Evolutionary conservation across 2,113 vertebrate species (phyloP).

Genomic region (Spermophilus dauricus): DNA sequence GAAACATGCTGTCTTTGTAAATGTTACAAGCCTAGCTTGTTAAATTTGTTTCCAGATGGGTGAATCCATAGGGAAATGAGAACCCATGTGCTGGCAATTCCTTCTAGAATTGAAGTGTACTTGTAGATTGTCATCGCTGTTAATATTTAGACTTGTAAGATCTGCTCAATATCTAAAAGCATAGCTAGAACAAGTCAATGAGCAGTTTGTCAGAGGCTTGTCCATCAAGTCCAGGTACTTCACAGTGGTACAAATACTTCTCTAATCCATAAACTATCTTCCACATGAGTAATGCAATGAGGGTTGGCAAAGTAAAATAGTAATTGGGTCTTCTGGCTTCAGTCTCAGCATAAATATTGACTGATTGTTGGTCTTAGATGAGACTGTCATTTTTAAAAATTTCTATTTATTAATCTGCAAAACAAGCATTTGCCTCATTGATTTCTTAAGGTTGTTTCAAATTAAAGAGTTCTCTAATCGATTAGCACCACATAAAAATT

Average conservation of each 20-base stretch:
- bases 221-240: not conserved
- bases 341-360: not conserved
- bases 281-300: not conserved
- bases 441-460: slow-evolving; percentile 14
- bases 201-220: not conserved
- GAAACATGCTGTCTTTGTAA: not conserved
- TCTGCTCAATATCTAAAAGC: not conserved
- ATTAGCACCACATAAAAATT: too few relatives aligned
- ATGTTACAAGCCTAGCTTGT: not conserved
- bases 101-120: not conserved
- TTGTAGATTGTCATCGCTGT: not conserved
- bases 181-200: not conserved
- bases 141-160: not conserved
- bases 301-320: not conserved
- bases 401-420: not conserved
- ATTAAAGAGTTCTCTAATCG: not conserved
- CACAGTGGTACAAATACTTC: not conserved
- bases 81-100: not conserved
- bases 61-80: not conserved
- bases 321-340: not conserved
- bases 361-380: not conserved
- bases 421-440: not conserved
- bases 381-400: not conserved
- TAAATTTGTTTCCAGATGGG: not conserved
- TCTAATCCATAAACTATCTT: not conserved